A percentile compares a stretch with the other conserved stretches of the same genome.
Conservation (phyloP, 2,113 vertebrate species). For the Guaruba guarouba region DNA sequence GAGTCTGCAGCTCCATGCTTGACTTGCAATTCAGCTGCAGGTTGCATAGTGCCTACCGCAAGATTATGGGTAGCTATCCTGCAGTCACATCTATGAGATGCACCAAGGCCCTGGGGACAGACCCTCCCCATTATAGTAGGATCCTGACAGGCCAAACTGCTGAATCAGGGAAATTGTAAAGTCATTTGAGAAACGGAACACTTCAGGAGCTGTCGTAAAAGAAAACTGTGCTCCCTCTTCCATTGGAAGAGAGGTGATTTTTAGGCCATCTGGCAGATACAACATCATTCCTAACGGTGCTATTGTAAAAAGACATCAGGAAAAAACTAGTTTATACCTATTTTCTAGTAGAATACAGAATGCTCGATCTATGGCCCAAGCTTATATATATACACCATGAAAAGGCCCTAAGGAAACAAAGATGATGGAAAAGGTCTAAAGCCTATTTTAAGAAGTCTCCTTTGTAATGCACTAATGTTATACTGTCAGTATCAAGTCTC, state of each 20-base stretch:
- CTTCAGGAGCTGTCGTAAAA: neutral
- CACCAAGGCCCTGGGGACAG: neutral
- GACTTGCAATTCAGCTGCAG: neutral
- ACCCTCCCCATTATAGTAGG: neutral
- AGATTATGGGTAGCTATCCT: neutral
- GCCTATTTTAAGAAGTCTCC: neutral
- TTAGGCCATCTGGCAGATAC: neutral
- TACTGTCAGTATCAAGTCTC: neutral
- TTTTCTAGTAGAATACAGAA: neutral
- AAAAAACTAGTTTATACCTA: neutral
- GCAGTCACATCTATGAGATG: neutral
- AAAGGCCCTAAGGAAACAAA: neutral
- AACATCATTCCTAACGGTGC: neutral
- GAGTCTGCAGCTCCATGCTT: neutral
- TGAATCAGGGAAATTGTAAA: neutral
- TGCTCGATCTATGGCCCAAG: neutral
- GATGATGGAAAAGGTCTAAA: neutral
- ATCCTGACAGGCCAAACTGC: neutral
- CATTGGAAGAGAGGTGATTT: neutral
- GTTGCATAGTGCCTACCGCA: neutral
- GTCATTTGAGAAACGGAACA: neutral
- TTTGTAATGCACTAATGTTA: neutral
- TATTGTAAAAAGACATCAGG: neutral
- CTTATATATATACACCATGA: neutral
- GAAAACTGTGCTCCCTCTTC: neutral